These are phyloP conservation scores for Alsophila aescularia DNA, from an alignment of 2,888 invertebrate genomes.

Conservation along the genomic window DNA sequence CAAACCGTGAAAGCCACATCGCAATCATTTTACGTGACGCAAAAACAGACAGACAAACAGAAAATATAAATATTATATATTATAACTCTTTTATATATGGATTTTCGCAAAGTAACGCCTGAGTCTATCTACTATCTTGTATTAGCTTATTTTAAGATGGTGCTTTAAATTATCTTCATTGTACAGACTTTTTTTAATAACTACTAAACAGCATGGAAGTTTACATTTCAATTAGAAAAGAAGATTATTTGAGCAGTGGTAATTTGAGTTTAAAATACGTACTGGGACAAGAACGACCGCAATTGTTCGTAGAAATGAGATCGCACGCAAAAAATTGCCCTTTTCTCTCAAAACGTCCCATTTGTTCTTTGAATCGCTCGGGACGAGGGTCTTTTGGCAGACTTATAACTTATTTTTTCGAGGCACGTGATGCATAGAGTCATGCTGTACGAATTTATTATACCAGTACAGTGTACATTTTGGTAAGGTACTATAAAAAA, in stretches of 20 bases:
- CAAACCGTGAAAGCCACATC: too few species aligned
- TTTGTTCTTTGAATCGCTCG: conserved; percentile 59
- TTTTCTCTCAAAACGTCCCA: conserved; percentile 58
- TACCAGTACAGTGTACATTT: conserved; percentile 9
- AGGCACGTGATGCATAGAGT: conserved; percentile 51
- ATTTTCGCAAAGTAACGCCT: too few species aligned
- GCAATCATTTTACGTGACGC: too few species aligned
- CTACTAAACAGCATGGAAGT: too few species aligned
- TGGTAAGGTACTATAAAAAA: not conserved
- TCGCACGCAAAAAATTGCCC: conserved; percentile 62
- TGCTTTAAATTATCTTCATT: too few species aligned
- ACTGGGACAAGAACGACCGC: conserved; percentile 44
- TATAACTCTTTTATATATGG: too few species aligned
- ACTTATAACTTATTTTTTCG: conserved; percentile 66
- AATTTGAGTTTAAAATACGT: conserved; percentile 37
- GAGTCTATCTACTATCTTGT: too few species aligned
- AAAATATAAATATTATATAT: too few species aligned
- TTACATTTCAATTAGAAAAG: conserved; percentile 22
- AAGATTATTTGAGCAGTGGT: conserved; percentile 21
- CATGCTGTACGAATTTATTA: conserved; percentile 34
- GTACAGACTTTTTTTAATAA: too few species aligned
- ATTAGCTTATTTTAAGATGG: too few species aligned
- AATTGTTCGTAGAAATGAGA: conserved; percentile 57
- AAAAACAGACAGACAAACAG: too few species aligned
- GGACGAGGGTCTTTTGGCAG: conserved; percentile 59